Evolutionary conservation across 2,113 vertebrate genomes (phyloP), one percentile per base, ranked within the genome.

Genomic region (Nothocercus nigrocapillus): DNA sequence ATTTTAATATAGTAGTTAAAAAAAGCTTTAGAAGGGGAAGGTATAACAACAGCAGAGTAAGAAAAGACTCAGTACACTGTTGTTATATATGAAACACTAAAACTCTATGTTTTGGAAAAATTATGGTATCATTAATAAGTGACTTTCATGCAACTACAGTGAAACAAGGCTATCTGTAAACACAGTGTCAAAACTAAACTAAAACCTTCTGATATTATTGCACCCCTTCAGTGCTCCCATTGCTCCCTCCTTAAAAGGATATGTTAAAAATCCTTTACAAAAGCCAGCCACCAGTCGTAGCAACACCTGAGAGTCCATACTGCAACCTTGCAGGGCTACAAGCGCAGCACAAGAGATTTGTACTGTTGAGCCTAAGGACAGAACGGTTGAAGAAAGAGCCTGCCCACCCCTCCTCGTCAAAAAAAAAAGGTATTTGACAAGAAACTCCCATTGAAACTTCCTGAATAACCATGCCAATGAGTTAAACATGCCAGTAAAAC

Each of bases 241-340:
- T 45, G 40, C 1, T 89, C 38, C 44, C 28, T 53, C 38, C 58
- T n/a, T 4, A 30, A 0, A n/a, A 79, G 53, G 21, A 22, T 69
- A 36, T 24, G 79, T 68, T 32, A 18, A 21, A 54, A 78, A 84
- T 32, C 51, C 72, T 36, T 67, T 44, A 42, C 11, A 36, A 13
- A 40, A 61, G 38, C 19, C 20, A 49, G 27, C n/a, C 47, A 79
- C 24, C 59, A 89, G 53, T n/a, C 2, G 1, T 11, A 15, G 0
- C 0, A 70, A 32, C 2, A 66, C 6, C 1, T 2, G 20, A 49
- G 38, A 84, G 36, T 8, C 19, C 32, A 2, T 7, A 40, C 5
- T 12, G 25, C 44, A 61, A 8, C 27, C 44, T 25, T 77, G 21
- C 21, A 1, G 0, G 40, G 38, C 49, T 61, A 38, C 28, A 83